Percentiles rank a stretch among this genome's conserved stretches.
phyloP scores from a whole-genome alignment of 2,113 vertebrate genomes.

The Acanthochromis polyacanthus region DNA sequence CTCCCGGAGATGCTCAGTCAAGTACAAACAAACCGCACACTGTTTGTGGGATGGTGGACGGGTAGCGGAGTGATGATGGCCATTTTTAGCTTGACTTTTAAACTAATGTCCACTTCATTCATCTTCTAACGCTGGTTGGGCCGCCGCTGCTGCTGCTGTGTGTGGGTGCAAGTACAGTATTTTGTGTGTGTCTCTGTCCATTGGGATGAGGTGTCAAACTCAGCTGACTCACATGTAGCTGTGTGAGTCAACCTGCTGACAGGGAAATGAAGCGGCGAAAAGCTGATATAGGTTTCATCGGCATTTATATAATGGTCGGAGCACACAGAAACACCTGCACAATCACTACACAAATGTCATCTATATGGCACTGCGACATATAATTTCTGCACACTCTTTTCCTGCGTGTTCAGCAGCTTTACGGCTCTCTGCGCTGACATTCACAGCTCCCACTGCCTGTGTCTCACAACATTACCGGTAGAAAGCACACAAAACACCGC shows the following conservation, averaged over 20 bases:
- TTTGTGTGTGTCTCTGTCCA: conserved; percentile 20
- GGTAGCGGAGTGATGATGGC: conserved; percentile 6
- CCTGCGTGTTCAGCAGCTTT: conserved; percentile 37
- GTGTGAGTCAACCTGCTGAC: conserved; percentile 68
- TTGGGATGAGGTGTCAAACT: conserved; percentile 44
- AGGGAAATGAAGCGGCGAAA: conserved; percentile 47
- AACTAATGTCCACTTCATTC: conserved; percentile 53
- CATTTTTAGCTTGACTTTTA: conserved; percentile 68
- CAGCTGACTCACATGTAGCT: conserved; percentile 61
- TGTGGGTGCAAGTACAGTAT: neutral
- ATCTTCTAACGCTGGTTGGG: conserved; percentile 10
- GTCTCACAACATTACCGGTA: conserved; percentile 30
- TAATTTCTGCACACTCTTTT: conserved; percentile 16
- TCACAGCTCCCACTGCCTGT: conserved; percentile 3
- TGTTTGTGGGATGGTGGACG: conserved; percentile 14
- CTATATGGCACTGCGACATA: neutral
- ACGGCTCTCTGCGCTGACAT: conserved; percentile 14
- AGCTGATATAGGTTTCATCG: conserved; percentile 42
- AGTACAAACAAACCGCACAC: conserved; percentile 42
- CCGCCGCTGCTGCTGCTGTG: neutral
- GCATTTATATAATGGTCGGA: conserved; percentile 43
- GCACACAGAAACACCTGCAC: conserved; percentile 9
- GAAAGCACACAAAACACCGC: conserved; percentile 1
- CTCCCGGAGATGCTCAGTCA: conserved; percentile 48
- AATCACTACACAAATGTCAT: neutral